phyloP scores from a whole-genome alignment of 2,797 vertebrate species.

The Lagorchestes hirsutus region DNA sequence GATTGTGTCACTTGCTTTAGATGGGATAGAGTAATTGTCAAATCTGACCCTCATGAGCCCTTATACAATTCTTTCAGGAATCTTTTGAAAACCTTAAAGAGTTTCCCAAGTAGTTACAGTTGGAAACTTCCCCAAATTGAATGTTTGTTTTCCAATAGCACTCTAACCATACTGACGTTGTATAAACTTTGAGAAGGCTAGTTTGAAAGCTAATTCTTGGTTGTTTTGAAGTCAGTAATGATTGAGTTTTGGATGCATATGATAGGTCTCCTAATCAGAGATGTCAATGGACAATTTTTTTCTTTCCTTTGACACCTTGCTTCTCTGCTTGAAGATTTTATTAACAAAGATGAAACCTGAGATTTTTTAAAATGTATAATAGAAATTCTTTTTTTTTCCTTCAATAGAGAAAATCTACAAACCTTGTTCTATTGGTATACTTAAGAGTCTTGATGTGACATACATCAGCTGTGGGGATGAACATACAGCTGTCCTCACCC shows the following conservation, averaged over 20 bases:
- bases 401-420: conserved; percentile 90
- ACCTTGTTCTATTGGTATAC: conserved; percentile 91
- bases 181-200: background rate
- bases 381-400: conserved; percentile 61
- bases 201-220: background rate
- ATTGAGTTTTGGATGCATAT: background rate
- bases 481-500: conserved; percentile 96
- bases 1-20: background rate
- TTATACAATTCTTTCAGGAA: background rate
- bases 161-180: background rate
- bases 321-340: conserved; percentile 42
- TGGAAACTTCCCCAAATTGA: background rate
- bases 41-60: background rate
- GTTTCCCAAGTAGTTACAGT: background rate
- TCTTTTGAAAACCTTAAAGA: background rate
- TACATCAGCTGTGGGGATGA: conserved; percentile 96
- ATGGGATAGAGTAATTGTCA: background rate
- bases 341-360: conserved; percentile 7
- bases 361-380: background rate
- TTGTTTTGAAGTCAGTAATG: background rate
- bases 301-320: conserved; percentile 14
- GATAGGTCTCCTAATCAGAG: conserved; percentile 17
- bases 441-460: conserved; percentile 91
- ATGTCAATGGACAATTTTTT: background rate
- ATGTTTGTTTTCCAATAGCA: background rate